Percentiles rank a stretch among this genome's conserved stretches.
These are phyloP conservation scores for Melipona beecheii DNA, from an alignment of 2,888 invertebrate species.

Conservation along the genomic window DNA sequence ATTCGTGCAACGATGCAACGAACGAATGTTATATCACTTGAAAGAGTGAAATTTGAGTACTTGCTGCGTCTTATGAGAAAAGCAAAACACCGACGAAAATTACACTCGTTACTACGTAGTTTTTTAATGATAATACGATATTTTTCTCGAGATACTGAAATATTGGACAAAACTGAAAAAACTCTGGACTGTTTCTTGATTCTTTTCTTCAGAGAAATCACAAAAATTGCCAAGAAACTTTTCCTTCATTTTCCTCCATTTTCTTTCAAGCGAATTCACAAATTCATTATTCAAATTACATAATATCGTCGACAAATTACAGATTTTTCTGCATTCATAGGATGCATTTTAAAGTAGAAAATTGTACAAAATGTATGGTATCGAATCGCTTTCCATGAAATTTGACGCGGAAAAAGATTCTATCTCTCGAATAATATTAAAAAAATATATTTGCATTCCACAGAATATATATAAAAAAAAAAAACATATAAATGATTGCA, in stretches of 20 bases:
- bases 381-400: too few relatives aligned
- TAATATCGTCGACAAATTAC: too few relatives aligned
- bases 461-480: too few relatives aligned
- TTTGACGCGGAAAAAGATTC: too few relatives aligned
- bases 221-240: not conserved
- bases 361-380: too few relatives aligned
- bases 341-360: too few relatives aligned
- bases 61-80: not conserved
- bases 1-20: not conserved
- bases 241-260: not conserved
- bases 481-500: too few relatives aligned
- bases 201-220: not conserved
- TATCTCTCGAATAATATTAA: too few relatives aligned
- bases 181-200: not conserved
- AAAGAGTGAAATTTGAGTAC: not conserved
- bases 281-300: not conserved
- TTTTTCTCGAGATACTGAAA: not conserved
- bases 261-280: not conserved
- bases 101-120: not conserved
- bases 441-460: too few relatives aligned
- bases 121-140: not conserved
- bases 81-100: not conserved
- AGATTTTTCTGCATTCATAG: too few relatives aligned
- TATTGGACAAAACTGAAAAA: not conserved
- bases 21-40: not conserved